Conservation (phyloP, 2,113 vertebrate species). For the Butorides virescens region DNA sequence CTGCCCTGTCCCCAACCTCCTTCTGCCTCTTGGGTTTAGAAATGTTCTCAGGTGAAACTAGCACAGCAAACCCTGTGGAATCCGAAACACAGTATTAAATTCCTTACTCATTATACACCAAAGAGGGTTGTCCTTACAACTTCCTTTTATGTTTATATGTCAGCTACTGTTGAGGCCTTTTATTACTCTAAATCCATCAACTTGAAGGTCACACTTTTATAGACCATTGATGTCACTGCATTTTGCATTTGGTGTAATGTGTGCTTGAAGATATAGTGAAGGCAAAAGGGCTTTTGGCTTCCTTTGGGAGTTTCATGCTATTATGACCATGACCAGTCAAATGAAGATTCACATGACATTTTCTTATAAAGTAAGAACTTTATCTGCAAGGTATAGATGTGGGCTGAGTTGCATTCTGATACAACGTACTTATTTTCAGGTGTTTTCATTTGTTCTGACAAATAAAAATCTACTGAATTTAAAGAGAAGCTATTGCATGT, state of each 20-base stretch:
- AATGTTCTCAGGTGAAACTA: not conserved
- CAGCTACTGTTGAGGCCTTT: constrained; percentile 70
- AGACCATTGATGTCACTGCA: constrained; percentile 72
- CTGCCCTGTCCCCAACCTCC: not conserved
- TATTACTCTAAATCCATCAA: constrained; percentile 74
- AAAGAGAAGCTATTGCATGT: not conserved
- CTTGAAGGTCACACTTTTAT: constrained; percentile 76
- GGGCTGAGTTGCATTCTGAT: constrained; percentile 53
- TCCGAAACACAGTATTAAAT: constrained; percentile 47
- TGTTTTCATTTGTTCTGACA: constrained; percentile 40
- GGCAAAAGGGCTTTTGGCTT: constrained; percentile 69
- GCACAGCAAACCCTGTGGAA: not conserved
- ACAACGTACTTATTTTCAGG: constrained; percentile 19
- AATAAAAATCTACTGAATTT: not conserved
- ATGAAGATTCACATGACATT: constrained; percentile 49
- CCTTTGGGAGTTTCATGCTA: constrained; percentile 44
- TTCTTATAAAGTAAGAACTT: constrained; percentile 51
- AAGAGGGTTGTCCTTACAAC: constrained; percentile 61
- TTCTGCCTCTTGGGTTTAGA: not conserved
- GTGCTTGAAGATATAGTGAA: constrained; percentile 52
- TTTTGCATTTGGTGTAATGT: constrained; percentile 65
- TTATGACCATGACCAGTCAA: constrained; percentile 46
- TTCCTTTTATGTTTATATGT: constrained; percentile 68
- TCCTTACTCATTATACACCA: constrained; percentile 32
- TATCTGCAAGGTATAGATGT: constrained; percentile 16